These are phyloP conservation scores for Thunnus thynnus DNA, from an alignment of 2,113 vertebrate species.

Conservation along the genomic window DNA sequence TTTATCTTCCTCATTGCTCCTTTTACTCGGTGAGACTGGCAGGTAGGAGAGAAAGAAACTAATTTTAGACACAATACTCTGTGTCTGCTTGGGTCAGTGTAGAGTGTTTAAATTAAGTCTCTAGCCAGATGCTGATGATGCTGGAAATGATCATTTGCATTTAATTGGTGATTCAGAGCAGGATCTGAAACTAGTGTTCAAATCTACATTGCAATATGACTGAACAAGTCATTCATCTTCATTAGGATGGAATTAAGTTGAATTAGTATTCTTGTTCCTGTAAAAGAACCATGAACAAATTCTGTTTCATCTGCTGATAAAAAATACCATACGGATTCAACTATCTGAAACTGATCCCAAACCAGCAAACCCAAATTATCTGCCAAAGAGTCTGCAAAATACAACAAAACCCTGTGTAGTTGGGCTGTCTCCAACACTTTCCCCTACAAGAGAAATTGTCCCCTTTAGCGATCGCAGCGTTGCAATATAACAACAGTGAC, in stretches of 20 bases:
- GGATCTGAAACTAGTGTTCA: not conserved
- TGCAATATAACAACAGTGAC: not conserved
- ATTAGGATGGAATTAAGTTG: not conserved
- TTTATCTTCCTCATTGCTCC: constrained; percentile 18
- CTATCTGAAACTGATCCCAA: not conserved
- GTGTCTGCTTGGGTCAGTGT: constrained; percentile 33
- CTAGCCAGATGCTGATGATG: constrained; percentile 23
- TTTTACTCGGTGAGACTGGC: constrained; percentile 26
- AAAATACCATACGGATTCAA: constrained; percentile 10
- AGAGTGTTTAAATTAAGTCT: constrained; percentile 42
- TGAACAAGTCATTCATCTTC: constrained; percentile 7
- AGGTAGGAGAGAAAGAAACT: constrained; percentile 20
- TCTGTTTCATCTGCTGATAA: constrained; percentile 4
- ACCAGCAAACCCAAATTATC: not conserved
- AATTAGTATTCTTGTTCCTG: not conserved
- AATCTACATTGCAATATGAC: not conserved
- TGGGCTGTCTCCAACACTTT: not conserved
- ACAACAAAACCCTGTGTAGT: not conserved
- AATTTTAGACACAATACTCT: constrained; percentile 47
- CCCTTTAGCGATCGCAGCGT: not conserved
- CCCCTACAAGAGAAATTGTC: not conserved
- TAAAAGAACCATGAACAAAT: not conserved
- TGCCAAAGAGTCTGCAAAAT: not conserved
- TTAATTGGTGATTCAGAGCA: constrained; percentile 35
- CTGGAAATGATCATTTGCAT: constrained; percentile 23